phyloP scores from a whole-genome alignment of 2,888 invertebrate genomes.

The Meteorus cinctellus region DNA sequence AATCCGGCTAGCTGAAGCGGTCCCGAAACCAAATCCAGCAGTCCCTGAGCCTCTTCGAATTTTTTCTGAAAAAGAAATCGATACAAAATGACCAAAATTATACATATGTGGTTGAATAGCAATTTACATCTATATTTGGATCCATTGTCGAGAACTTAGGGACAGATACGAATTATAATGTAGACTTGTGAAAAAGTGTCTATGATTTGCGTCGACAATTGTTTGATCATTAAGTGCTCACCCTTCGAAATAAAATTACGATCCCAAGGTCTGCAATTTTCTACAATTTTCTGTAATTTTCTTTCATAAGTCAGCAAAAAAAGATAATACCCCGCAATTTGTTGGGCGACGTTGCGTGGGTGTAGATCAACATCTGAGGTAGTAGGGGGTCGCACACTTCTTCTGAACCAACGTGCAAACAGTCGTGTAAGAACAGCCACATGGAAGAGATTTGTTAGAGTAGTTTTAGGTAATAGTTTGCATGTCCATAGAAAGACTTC shows the following conservation, averaged over 20 bases:
- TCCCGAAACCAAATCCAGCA: not conserved
- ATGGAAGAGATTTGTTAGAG: not conserved
- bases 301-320: no score
- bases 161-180: no score
- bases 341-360: no score
- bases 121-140: not conserved
- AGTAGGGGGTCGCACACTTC: not conserved
- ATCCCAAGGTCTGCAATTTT: not conserved
- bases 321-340: no score
- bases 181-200: no score
- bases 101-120: not conserved
- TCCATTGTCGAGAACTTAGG: not conserved
- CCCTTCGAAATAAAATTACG: not conserved
- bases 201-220: not conserved
- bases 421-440: not conserved
- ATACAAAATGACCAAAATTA: not conserved
- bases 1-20: conserved; percentile 1
- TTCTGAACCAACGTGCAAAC: not conserved
- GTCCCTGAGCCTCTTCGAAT: not conserved
- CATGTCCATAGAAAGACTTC: no score
- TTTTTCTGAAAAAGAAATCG: conserved; percentile 5
- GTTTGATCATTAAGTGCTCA: not conserved
- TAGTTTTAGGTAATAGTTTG: no score
- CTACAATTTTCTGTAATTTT: not conserved
- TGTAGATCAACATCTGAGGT: no score